Base-by-base conservation (phyloP, 2,888 invertebrate species). In the Magallana nippona region DNA sequence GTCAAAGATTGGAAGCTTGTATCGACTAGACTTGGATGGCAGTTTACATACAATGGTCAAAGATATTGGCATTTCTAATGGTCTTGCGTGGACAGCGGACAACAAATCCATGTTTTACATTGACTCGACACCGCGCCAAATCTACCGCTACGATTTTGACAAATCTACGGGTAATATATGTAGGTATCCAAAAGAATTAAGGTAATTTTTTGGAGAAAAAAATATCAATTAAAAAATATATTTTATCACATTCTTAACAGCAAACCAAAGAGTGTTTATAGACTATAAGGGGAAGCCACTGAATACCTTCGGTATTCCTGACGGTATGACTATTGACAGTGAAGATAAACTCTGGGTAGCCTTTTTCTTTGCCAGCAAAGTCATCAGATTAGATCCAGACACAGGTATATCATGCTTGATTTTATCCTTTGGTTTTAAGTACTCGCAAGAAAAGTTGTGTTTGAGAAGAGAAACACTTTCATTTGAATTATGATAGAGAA, bases 271-370 rank as follows among this genome's bases (percentile, higher is more conserved):
- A 62, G 63, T 83, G 13, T 27, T 83, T 22, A 63, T 85, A 17
- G 60, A 85, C n/a, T 58, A 77, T 15, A 44, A 44, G n/a, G 32
- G n/a, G 10, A 57, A 55, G n/a, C 17, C 83, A n/a, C 27, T 77
- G 11, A 0, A n/a, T 2, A 77, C 77, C 10, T n/a, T 44, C n/a
- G 94, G 94, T 1, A 90, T 91, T 60, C 95, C 95, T 0, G 95
- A 95, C 88, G 95, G 95, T 0, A 94, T 97, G 96, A 96, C 97
- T 86, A 96, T 97, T 83, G 97, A 97, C 94, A 95, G 95, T 0
- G 96, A 97, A 86, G 97, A 96, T 5, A 96, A 96, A 93, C 95
- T 97, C 8, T 97, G 97, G 96, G 95, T 97, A 71, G 97, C 97
- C 81, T 96, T 96, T 92, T 97, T 96, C 91, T 95, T 95, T 85